Evolutionary conservation across 2,888 invertebrate genomes (phyloP), one percentile per base, ranked within the genome.

Genomic region (Allygus modestus): DNA sequence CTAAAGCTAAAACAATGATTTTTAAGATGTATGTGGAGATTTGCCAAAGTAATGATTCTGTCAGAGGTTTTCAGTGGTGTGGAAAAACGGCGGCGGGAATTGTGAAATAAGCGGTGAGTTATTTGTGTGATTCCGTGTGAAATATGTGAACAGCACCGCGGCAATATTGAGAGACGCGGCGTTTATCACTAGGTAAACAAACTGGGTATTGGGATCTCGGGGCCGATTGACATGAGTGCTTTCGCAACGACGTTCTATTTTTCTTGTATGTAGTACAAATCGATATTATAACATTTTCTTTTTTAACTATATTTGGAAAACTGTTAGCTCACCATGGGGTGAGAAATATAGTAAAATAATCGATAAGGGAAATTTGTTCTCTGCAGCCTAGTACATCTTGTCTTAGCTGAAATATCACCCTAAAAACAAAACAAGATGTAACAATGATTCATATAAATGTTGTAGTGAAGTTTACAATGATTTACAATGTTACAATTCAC

Each of bases 91-190:
- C 23, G 37, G 41, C 15, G 71, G 41, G 41, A 71, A 71, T 71
- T 41, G 71, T 71, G 71, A 71, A 71, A 71, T 71, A 71, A 37
- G 28, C 71, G 37, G 71, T 71, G 71, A 71, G 71, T 71, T 71
- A 71, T 71, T 41, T 71, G 71, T 41, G 71, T 41, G 71, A 71
- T 71, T 71, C 71, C 71, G 71, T 71, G 41, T 71, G 71, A 71
- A 71, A 71, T 71, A 71, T 71, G 71, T 71, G 71, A 41, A 37
- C 71, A 69, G 58, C 58, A 15, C 46, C 26, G 26, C 65, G 28
- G 65, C 65, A 65, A 65, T 65, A 65, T 65, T 65, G 65, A 65
- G 65, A 65, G 65, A 31, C 65, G 65, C 9, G 65, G 65, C 65
- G 65, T 65, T 65, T 12, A 65, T 65, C 65, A 65, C 65, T 65